Evolutionary conservation across 1,140 invertebrate genomes (phyloP).

Genomic region (Paraescarpia echinospica): DNA sequence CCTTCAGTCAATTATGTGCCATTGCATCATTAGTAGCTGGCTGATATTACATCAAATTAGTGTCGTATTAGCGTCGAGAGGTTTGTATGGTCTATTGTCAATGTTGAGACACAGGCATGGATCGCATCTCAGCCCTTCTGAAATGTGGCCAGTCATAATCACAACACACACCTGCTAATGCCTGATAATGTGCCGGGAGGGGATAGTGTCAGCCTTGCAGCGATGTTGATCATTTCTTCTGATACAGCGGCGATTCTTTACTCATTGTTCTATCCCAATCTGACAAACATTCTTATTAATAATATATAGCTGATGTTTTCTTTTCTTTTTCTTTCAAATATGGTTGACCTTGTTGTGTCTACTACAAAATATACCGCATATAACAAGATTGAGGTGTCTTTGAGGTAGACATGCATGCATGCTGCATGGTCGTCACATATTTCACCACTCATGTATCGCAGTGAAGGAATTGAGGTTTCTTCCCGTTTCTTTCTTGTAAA

Average conservation of each 20-base stretch:
- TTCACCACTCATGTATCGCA: neutral
- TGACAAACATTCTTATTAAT: neutral
- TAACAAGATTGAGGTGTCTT: neutral
- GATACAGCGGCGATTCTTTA: neutral
- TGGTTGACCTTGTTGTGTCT: neutral
- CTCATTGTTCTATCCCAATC: neutral
- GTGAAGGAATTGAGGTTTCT: neutral
- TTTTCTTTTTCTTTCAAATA: neutral
- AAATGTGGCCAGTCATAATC: neutral
- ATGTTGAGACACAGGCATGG: neutral
- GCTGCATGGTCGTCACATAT: neutral
- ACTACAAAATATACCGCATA: neutral
- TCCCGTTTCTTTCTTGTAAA: neutral
- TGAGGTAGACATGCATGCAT: no score
- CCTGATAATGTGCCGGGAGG: neutral
- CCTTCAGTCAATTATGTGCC: neutral
- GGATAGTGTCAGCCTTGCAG: neutral
- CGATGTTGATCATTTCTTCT: neutral
- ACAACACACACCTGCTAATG: neutral
- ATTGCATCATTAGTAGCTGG: neutral
- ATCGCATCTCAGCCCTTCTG: neutral
- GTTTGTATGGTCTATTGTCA: neutral
- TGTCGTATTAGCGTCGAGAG: neutral
- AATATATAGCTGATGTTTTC: neutral
- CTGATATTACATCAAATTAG: conserved; percentile 1